Percentiles rank a stretch among this genome's conserved stretches.
Evolutionary conservation across 2,113 vertebrate genomes (phyloP).

Genomic region (Garra rufa): DNA sequence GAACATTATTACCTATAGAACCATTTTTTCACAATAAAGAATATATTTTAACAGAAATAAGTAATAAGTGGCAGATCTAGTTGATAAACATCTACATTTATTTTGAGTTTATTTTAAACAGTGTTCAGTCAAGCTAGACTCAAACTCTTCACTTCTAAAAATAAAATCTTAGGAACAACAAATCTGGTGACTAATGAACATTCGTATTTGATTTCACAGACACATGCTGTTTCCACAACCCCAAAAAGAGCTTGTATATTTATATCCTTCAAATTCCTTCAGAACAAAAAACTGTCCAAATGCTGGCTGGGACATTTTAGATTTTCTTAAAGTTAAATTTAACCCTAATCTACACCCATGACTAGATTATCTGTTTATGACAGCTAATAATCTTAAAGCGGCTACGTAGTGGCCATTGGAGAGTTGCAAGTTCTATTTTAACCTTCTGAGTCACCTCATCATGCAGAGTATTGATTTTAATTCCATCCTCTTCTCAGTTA

Average conservation of each 20-base stretch:
- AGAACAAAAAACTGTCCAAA: neutral
- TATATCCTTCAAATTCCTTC: neutral
- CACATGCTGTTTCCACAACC: too few relatives aligned
- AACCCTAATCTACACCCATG: neutral
- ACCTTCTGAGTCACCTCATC: conserved; percentile 60
- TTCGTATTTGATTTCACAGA: neutral
- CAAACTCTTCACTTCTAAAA: neutral
- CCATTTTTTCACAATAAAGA: too few relatives aligned
- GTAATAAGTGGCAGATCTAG: too few relatives aligned
- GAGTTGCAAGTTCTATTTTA: conserved; percentile 52
- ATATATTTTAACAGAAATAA: too few relatives aligned
- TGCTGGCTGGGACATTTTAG: neutral
- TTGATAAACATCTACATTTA: neutral
- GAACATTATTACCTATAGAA: too few relatives aligned
- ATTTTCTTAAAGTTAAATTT: neutral
- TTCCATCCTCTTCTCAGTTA: conserved; percentile 53
- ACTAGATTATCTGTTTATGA: conserved; percentile 14
- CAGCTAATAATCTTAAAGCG: conserved; percentile 29
- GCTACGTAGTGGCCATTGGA: neutral
- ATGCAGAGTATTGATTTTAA: conserved; percentile 65
- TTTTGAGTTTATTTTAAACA: neutral
- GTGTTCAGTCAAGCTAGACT: neutral
- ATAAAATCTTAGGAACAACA: neutral
- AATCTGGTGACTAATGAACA: neutral
- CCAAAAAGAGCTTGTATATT: neutral